These are phyloP conservation scores for Calypte anna DNA, from an alignment of 2,113 vertebrate species.

Conservation along the genomic window DNA sequence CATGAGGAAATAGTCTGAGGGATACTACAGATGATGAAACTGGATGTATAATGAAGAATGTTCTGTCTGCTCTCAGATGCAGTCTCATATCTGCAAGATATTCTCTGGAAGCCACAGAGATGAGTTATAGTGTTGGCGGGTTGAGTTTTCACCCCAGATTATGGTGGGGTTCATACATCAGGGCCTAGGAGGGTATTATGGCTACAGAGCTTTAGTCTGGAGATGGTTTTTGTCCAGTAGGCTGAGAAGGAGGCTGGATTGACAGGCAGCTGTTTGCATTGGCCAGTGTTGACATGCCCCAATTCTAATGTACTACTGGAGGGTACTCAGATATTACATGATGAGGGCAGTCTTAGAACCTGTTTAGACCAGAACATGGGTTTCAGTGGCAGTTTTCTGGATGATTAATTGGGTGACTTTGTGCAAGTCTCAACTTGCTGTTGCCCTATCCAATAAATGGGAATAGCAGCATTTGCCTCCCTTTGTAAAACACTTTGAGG, in stretches of 20 bases:
- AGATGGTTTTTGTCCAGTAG: slow-evolving; percentile 35
- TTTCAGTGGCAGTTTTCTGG: slow-evolving; percentile 66
- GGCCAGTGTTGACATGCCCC: slow-evolving; percentile 6
- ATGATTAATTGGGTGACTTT: slow-evolving; percentile 63
- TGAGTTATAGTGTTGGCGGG: neutral
- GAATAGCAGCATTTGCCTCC: slow-evolving; percentile 54
- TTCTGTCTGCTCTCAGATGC: neutral
- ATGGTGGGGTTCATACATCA: neutral
- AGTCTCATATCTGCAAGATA: neutral
- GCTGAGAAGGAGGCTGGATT: slow-evolving; percentile 27
- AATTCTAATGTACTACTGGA: neutral
- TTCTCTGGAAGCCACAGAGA: neutral
- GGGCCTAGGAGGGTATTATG: neutral
- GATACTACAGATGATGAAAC: neutral
- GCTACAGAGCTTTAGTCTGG: neutral
- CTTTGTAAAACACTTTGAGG: slow-evolving; percentile 65
- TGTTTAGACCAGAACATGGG: slow-evolving; percentile 57
- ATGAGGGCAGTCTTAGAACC: slow-evolving; percentile 57
- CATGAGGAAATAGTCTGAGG: neutral
- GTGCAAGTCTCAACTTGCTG: neutral
- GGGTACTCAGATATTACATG: slow-evolving; percentile 30
- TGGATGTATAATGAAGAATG: neutral
- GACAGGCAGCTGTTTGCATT: neutral
- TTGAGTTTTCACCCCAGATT: neutral
- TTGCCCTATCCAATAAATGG: slow-evolving; percentile 53